These are phyloP conservation scores for Parnassius apollo DNA, from an alignment of 2,888 invertebrate genomes.

Conservation along the genomic window DNA sequence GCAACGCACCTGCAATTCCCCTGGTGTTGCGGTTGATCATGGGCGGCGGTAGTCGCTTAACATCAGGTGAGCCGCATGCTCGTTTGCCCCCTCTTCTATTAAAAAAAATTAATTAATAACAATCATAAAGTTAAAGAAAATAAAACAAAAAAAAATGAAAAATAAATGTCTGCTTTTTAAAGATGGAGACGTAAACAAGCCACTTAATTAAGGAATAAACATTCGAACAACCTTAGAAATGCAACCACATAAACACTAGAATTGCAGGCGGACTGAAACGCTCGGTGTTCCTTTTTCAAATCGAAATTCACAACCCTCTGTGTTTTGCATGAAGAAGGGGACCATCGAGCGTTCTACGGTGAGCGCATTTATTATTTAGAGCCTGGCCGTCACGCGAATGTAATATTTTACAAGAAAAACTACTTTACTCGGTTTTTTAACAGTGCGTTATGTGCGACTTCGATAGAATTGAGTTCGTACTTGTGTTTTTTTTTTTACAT, in stretches of 20 bases:
- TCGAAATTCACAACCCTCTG: slow-evolving; percentile 18
- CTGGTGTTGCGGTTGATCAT: no score
- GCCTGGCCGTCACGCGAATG: slow-evolving; percentile 44
- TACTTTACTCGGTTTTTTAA: slow-evolving; percentile 26
- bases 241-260: slow-evolving; percentile 10
- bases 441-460: no score
- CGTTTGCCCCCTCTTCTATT: no score
- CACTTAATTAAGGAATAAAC: slow-evolving; percentile 6
- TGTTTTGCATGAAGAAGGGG: slow-evolving; percentile 23
- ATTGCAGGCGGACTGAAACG: slow-evolving; percentile 9
- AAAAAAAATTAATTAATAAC: no score
- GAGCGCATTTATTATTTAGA: slow-evolving; percentile 63
- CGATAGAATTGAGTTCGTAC: no score
- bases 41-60: no score
- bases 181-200: not conserved
- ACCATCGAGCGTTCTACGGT: slow-evolving; percentile 42
- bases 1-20: no score
- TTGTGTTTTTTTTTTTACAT: no score
- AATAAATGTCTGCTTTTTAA: not conserved
- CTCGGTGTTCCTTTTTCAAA: slow-evolving; percentile 3
- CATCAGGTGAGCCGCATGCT: no score
- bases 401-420: slow-evolving; percentile 36
- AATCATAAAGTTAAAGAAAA: no score
- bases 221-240: slow-evolving; percentile 16
- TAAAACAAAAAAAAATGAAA: no score